Evolutionary conservation across 2,888 invertebrate genomes (phyloP).

Genomic region (Itoplectis maculator): DNA sequence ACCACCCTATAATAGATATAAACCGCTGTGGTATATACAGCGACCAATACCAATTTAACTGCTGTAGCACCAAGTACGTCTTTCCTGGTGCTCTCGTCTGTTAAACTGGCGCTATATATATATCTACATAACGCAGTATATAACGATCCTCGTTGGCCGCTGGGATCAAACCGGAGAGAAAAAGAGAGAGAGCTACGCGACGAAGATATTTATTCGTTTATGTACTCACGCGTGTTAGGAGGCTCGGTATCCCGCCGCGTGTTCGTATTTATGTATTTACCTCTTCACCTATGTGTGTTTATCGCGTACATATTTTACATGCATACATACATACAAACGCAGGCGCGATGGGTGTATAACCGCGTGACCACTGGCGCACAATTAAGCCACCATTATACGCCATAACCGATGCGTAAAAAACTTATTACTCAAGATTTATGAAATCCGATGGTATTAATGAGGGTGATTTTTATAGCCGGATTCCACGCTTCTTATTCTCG

Average conservation of each 20-base stretch:
- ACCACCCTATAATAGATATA: too few relatives aligned
- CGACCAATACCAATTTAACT: conserved; percentile 22
- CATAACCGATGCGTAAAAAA: conserved; percentile 79
- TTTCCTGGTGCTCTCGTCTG: conserved; percentile 18
- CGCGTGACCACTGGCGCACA: conserved; percentile 77
- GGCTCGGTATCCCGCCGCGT: conserved; percentile 73
- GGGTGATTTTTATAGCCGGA: conserved; percentile 74
- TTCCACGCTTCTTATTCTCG: conserved; percentile 50
- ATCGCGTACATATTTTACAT: too few relatives aligned
- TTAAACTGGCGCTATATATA: conserved; percentile 15
- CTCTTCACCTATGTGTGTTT: conserved; percentile 59
- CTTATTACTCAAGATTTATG: conserved; percentile 81
- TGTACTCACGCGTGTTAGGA: conserved; percentile 77
- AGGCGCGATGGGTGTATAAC: too few relatives aligned
- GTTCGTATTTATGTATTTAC: conserved; percentile 78
- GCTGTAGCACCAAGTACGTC: conserved; percentile 14
- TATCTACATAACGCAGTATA: neutral
- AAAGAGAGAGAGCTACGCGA: conserved; percentile 39
- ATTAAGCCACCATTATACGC: conserved; percentile 82
- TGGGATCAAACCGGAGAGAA: conserved; percentile 31
- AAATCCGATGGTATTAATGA: conserved; percentile 80
- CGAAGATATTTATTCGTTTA: conserved; percentile 79
- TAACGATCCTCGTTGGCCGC: conserved; percentile 36
- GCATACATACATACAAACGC: conserved; percentile 31
- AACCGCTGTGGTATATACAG: conserved; percentile 8